Evolutionary conservation across 2,888 invertebrate species (phyloP), one percentile per base, ranked within the genome.

Genomic region (Sarcophaga rosellei): DNA sequence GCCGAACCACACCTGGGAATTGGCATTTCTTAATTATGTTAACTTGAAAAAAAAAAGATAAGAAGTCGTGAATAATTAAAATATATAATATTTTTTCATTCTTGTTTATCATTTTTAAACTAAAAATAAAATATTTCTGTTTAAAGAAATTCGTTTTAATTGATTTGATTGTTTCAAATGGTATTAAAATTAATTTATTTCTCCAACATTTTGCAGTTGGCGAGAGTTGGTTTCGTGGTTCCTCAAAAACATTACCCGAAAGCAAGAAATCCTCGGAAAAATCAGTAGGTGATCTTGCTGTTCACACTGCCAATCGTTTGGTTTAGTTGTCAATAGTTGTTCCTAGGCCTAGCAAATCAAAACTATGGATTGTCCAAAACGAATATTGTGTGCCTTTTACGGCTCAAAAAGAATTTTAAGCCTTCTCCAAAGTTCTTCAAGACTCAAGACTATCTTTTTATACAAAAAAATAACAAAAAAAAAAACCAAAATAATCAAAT

Each of bases 251-350:
- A 53, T 61, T 75, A 61, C 45, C 25, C 17, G 3, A 59, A 66
- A 74, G 47, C 85, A 86, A 82, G 74, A 86, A 85, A 81, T 62
- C 80, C 44, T 79, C 69, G 53, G 90, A 88, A 4, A 83, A 87
- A 63, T 89, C 89, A 78, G 90, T 92, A 72, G 91, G 90, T 79
- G 79, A 88, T 12, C 89, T 92, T 80, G 91, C 91, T n/a, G 89
- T 82, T 63, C 89, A 78, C 77, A 90, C 91, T 25, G 92, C 90
- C 23, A 88, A 89, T 65, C 89, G 90, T 76, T 81, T 92, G 78
- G 65, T 89, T 73, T 91, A 88, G 86, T 69, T 77, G 21, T 11
- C 23, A 78, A 47, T 23, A 20, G 63, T 63, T 23, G 35, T 17
- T 45, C 21, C 21, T 61, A n/a, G 35, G 35, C 35, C 35, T 35